These are phyloP conservation scores for Falco punctatus DNA, from an alignment of 2,113 vertebrate genomes.

Conservation along the genomic window DNA sequence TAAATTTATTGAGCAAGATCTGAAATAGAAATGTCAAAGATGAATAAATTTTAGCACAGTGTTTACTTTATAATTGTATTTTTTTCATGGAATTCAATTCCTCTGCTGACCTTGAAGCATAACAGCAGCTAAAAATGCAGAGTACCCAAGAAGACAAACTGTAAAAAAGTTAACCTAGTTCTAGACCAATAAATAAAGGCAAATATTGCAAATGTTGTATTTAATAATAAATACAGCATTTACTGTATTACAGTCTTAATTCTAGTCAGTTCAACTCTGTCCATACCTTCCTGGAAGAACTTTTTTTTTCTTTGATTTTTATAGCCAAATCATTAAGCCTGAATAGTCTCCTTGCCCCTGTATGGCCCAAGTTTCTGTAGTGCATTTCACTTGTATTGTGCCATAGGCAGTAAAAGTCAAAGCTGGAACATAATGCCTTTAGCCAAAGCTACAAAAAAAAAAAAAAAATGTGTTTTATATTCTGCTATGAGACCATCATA, in stretches of 20 bases:
- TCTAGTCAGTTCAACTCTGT: not conserved
- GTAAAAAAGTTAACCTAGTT: not conserved
- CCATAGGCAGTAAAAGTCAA: not conserved
- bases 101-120: not conserved
- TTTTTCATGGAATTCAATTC: conserved; percentile 27
- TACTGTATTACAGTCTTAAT: not conserved
- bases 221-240: not conserved
- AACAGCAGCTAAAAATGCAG: conserved; percentile 17
- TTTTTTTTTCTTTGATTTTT: not conserved
- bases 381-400: not conserved
- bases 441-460: not conserved
- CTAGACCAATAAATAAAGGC: not conserved
- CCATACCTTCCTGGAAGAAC: not conserved
- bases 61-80: conserved; percentile 46
- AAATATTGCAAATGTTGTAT: not conserved
- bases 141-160: not conserved
- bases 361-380: not conserved
- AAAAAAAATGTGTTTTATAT: not conserved
- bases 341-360: not conserved
- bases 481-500: not conserved
- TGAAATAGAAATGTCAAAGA: conserved; percentile 55
- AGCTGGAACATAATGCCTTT: not conserved
- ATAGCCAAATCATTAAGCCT: not conserved
- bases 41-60: conserved; percentile 24
- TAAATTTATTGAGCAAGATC: conserved; percentile 30